A percentile compares a stretch with the other conserved stretches of the same genome.
Evolutionary conservation across 2,888 invertebrate species (phyloP).

Genomic region (Mesoligia furuncula): DNA sequence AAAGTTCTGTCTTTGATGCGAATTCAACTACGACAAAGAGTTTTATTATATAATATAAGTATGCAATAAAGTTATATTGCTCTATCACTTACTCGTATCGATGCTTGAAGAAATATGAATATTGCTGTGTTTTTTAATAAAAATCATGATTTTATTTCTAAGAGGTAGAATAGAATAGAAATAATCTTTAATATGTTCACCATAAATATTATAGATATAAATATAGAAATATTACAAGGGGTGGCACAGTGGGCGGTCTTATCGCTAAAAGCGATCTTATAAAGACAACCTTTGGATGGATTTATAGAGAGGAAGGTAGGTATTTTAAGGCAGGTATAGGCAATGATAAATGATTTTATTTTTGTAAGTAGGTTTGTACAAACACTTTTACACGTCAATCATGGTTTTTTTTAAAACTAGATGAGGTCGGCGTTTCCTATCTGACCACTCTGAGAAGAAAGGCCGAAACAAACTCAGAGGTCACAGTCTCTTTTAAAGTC

Average conservation of each 20-base stretch:
- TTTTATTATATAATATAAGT: conserved; percentile 50
- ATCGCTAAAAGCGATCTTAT: neutral
- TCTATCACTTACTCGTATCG: conserved; percentile 4
- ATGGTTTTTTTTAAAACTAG: no score
- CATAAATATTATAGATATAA: neutral
- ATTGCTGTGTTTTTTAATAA: neutral
- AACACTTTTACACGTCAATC: no score
- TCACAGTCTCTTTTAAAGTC: no score
- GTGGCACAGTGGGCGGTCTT: neutral
- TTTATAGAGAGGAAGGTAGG: neutral
- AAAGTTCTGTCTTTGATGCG: conserved; percentile 61
- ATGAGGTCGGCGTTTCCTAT: no score
- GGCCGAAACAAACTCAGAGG: no score
- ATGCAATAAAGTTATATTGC: conserved; percentile 32
- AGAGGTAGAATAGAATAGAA: neutral
- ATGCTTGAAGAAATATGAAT: neutral
- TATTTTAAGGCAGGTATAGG: no score
- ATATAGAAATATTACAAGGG: neutral
- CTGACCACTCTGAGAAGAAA: no score
- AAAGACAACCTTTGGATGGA: neutral
- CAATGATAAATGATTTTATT: no score
- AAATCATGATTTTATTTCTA: neutral
- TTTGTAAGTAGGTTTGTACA: no score
- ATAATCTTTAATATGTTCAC: neutral
- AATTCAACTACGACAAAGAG: conserved; percentile 42